phyloP scores from a whole-genome alignment of 2,888 invertebrate species.

The Chamaedrilus cognettii region DNA sequence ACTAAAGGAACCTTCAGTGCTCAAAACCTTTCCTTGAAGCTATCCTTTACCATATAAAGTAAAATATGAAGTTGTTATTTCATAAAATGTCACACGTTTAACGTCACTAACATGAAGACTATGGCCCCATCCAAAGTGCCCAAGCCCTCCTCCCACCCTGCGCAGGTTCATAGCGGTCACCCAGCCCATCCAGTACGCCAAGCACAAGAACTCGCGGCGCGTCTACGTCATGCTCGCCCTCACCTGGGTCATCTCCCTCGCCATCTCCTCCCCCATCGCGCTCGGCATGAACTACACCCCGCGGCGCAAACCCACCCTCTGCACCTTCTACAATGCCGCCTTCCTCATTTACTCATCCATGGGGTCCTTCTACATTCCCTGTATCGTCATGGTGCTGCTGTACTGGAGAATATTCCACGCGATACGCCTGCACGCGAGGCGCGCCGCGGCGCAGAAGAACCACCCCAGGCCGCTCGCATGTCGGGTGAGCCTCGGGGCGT shows the following conservation, averaged over 20 bases:
- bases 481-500: not conserved
- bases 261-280: slow-evolving; percentile 95
- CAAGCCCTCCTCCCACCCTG: no score
- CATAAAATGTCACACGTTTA: no score
- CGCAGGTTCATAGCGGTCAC: slow-evolving; percentile 97
- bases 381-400: slow-evolving; percentile 94
- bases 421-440: slow-evolving; percentile 55
- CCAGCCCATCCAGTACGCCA: slow-evolving; percentile 98
- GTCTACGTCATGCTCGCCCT: slow-evolving; percentile 93
- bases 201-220: slow-evolving; percentile 85
- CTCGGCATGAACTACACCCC: slow-evolving; percentile 77
- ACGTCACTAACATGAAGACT: no score
- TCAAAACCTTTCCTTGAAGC: no score
- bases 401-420: slow-evolving; percentile 98
- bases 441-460: slow-evolving; percentile 10
- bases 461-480: not conserved
- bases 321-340: slow-evolving; percentile 96
- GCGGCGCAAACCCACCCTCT: slow-evolving; percentile 37
- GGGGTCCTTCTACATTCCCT: slow-evolving; percentile 98
- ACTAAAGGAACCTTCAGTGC: no score
- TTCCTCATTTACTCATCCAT: slow-evolving; percentile 98
- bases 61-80: no score
- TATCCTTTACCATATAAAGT: no score
- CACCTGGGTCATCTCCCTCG: slow-evolving; percentile 94
- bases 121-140: no score